phyloP scores from a whole-genome alignment of 92 coral and sea anemone species.

The Epizoanthus scotinus region DNA sequence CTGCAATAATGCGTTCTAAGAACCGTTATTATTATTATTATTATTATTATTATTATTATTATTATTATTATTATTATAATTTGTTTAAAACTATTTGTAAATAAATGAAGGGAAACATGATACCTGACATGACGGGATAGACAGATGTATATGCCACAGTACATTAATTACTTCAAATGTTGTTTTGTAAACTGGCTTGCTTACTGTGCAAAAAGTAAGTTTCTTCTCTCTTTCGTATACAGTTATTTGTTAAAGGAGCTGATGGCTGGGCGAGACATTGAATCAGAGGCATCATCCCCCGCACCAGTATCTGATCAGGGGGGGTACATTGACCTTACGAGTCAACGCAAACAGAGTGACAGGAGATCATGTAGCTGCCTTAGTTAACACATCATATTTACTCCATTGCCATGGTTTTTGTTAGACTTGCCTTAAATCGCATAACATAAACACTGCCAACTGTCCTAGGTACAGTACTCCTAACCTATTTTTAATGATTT shows the following conservation, averaged over 20 bases:
- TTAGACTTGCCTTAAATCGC: too few species aligned
- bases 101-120: too few species aligned
- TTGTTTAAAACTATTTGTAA: too few species aligned
- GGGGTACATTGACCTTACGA: constrained; percentile 74
- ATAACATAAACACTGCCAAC: too few species aligned
- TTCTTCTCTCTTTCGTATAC: constrained; percentile 14
- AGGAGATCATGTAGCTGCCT: constrained; percentile 50
- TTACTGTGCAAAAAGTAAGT: not conserved
- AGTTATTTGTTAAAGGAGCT: constrained; percentile 86
- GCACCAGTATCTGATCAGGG: constrained; percentile 55
- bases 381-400: not conserved
- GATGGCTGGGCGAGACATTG: constrained; percentile 58
- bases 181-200: not conserved
- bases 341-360: constrained; percentile 51
- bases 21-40: too few species aligned
- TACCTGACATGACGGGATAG: too few species aligned
- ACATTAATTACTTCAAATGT: not conserved
- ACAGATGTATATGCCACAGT: too few species aligned
- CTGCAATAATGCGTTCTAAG: too few species aligned
- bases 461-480: too few species aligned
- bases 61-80: too few species aligned
- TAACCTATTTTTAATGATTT: too few species aligned
- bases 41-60: too few species aligned
- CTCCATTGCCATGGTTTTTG: not conserved
- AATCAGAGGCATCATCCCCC: constrained; percentile 30